Evolutionary conservation across 2,797 vertebrate genomes (phyloP).

Genomic region (Tauraco hartlaubi): DNA sequence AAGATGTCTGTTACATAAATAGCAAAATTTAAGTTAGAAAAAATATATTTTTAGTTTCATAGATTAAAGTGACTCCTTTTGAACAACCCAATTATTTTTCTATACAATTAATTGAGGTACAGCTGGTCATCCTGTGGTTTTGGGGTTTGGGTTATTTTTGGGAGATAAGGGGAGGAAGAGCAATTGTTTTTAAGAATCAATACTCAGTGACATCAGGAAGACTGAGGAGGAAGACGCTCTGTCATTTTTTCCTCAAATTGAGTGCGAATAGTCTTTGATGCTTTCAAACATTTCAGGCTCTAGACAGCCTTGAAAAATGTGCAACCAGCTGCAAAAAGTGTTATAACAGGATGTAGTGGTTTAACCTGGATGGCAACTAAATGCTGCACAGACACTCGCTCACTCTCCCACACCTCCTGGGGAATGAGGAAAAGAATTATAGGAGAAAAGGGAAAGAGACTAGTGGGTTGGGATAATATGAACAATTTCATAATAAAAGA

Average conservation of each 20-base stretch:
- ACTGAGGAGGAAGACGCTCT: background rate
- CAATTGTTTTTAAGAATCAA: too few species aligned
- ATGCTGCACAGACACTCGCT: too few species aligned
- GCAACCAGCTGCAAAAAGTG: background rate
- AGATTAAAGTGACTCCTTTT: background rate
- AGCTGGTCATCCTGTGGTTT: background rate
- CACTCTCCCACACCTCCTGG: too few species aligned
- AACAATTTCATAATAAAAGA: too few species aligned
- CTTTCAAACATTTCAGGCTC: background rate
- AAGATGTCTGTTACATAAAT: background rate
- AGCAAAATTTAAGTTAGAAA: background rate
- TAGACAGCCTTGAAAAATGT: background rate
- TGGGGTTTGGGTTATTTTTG: background rate
- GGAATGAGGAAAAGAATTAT: too few species aligned
- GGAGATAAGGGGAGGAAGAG: fast-evolving
- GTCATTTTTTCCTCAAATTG: background rate
- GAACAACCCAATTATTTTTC: background rate
- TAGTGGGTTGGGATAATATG: too few species aligned
- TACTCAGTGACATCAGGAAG: background rate
- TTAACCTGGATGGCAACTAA: too few species aligned
- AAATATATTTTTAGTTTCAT: background rate
- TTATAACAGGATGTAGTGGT: background rate
- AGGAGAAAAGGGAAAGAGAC: too few species aligned
- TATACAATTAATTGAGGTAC: background rate
- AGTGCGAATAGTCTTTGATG: too few species aligned